phyloP scores from a whole-genome alignment of 1,140 invertebrate species.

The Leptinotarsa texana region DNA sequence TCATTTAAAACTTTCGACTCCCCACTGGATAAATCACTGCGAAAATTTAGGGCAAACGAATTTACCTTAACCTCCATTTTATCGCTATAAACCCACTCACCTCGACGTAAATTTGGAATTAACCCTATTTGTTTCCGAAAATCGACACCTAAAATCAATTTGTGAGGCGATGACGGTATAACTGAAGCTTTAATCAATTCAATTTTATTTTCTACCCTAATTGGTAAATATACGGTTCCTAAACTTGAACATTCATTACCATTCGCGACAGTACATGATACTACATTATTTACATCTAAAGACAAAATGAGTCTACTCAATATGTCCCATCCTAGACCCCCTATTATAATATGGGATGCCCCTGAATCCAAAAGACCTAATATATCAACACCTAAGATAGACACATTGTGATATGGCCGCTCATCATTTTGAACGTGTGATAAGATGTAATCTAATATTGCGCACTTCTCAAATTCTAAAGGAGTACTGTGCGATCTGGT shows the following conservation, averaged over 20 bases:
- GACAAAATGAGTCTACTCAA: background rate
- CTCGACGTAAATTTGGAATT: slow-evolving; percentile 15
- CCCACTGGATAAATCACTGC: background rate
- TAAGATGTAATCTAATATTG: background rate
- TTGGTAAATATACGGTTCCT: background rate
- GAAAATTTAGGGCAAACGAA: background rate
- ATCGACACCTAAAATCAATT: slow-evolving; percentile 13
- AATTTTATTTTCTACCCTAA: background rate
- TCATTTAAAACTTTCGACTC: background rate
- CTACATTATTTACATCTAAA: background rate
- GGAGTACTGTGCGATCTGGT: background rate
- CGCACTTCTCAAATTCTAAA: background rate
- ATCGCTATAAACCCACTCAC: background rate
- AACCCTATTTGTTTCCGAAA: slow-evolving; percentile 32
- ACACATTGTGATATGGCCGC: slow-evolving; percentile 49
- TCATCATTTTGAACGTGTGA: slow-evolving; percentile 28
- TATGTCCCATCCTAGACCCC: background rate
- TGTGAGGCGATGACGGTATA: background rate
- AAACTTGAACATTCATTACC: background rate
- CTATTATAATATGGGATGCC: background rate
- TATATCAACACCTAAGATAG: slow-evolving; percentile 18
- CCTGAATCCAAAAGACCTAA: slow-evolving; percentile 4
- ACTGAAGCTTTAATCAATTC: background rate
- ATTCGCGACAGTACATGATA: background rate
- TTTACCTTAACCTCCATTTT: background rate